These are phyloP conservation scores for Gorsachius magnificus DNA, from an alignment of 2,797 vertebrate genomes.

Conservation along the genomic window DNA sequence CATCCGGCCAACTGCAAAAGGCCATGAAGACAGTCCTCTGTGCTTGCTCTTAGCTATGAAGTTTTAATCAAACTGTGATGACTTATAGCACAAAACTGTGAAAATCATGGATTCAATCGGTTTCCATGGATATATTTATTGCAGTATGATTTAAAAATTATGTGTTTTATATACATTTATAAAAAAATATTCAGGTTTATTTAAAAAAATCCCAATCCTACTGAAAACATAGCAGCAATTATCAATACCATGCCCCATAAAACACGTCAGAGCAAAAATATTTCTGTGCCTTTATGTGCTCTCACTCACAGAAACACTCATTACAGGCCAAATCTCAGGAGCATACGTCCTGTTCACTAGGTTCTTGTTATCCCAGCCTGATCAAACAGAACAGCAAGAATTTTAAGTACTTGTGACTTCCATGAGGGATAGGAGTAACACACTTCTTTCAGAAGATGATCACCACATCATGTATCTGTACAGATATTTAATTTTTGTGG, in stretches of 20 bases:
- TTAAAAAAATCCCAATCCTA: background rate
- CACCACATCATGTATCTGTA: background rate
- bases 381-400: background rate
- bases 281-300: background rate
- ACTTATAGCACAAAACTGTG: background rate
- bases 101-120: background rate
- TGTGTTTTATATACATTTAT: background rate
- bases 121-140: background rate
- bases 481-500: background rate
- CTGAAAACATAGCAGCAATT: background rate
- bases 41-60: background rate
- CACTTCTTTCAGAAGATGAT: background rate
- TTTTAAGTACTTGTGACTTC: background rate
- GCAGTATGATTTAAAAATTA: background rate
- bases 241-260: background rate
- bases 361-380: background rate
- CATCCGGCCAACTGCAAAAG: background rate
- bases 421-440: background rate
- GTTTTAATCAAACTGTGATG: background rate
- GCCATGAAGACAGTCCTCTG: background rate
- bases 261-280: background rate
- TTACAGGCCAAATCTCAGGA: background rate
- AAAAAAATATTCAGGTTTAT: background rate
- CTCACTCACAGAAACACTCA: background rate
- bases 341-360: background rate